A percentile compares a stretch with the other conserved stretches of the same genome.
phyloP scores from a whole-genome alignment of 2,113 vertebrate genomes.

The Acrocephalus kingi region DNA sequence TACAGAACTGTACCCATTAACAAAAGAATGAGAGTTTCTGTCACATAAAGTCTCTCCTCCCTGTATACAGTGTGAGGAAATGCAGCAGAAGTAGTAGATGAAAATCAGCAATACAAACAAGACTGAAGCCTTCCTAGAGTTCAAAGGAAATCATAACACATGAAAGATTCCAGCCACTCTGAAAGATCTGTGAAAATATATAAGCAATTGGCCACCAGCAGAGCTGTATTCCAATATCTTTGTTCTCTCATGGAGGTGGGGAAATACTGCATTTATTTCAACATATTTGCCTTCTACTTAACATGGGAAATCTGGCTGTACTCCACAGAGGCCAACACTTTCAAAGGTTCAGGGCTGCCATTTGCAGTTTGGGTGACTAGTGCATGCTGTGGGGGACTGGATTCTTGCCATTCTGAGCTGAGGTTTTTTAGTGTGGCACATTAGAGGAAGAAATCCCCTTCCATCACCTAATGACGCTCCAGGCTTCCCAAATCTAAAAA shows the following conservation, averaged over 20 bases:
- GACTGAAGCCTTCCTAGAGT: not conserved
- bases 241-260: not conserved
- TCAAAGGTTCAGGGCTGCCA: not conserved
- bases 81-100: not conserved
- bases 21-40: not conserved
- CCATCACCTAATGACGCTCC: not conserved
- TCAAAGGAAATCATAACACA: slow-evolving; percentile 16
- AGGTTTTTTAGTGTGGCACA: not conserved
- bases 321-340: not conserved
- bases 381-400: not conserved
- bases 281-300: not conserved
- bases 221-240: not conserved
- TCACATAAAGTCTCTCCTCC: not conserved
- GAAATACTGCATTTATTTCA: not conserved
- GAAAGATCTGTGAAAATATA: slow-evolving; percentile 7
- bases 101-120: slow-evolving; percentile 30
- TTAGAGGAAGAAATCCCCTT: not conserved
- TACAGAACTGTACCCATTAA: not conserved
- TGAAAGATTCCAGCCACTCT: slow-evolving; percentile 15
- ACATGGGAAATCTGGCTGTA: not conserved
- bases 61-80: not conserved
- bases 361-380: not conserved
- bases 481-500: not conserved
- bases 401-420: not conserved
- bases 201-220: not conserved